Percentiles rank a stretch among this genome's conserved stretches.
Evolutionary conservation across 1,140 invertebrate genomes (phyloP).

Genomic region (Phymorhynchus buccinoides): DNA sequence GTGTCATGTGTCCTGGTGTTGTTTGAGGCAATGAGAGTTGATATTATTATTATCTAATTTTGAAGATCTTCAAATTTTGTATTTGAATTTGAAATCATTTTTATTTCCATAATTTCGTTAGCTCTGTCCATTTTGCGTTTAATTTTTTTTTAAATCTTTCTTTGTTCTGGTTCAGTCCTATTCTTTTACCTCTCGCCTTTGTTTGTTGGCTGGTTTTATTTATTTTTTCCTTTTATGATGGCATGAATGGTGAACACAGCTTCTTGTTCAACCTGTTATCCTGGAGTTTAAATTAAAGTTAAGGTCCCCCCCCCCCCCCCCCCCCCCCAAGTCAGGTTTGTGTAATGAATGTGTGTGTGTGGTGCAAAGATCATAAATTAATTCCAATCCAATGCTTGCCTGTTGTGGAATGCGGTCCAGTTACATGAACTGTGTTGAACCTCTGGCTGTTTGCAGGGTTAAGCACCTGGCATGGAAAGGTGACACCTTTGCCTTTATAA

Average conservation of each 20-base stretch:
- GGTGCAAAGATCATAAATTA: neutral
- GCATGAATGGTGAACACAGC: neutral
- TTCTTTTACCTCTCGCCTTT: neutral
- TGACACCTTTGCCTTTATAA: neutral
- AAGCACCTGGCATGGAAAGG: neutral
- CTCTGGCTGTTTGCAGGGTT: neutral
- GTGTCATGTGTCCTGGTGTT: no score
- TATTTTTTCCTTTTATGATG: neutral
- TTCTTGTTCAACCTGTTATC: neutral
- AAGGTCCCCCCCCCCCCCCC: no score
- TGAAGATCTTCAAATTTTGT: no score
- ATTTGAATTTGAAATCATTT: neutral
- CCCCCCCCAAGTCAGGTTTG: neutral
- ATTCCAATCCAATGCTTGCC: neutral
- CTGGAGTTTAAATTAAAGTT: neutral
- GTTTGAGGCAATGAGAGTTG: no score
- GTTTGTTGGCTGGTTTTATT: no score
- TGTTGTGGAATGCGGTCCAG: neutral
- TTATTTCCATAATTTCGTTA: neutral
- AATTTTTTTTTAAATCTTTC: neutral
- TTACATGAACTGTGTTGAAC: neutral
- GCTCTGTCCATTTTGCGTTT: neutral
- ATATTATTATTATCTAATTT: no score
- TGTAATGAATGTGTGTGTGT: neutral
- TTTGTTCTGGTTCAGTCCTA: neutral